Conservation (phyloP, 1,140 invertebrate genomes). For the Leptopilina boulardi region DNA sequence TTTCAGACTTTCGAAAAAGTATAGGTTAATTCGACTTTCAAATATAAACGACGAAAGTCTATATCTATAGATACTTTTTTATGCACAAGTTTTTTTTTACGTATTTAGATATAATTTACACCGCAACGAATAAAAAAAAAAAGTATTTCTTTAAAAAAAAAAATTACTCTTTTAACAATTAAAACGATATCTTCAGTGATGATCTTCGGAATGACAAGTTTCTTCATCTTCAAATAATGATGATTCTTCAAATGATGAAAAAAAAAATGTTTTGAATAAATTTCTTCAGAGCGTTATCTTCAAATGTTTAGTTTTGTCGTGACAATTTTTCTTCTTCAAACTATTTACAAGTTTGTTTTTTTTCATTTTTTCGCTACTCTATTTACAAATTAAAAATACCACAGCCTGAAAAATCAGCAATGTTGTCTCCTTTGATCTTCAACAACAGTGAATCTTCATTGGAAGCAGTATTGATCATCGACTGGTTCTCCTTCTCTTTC, state of each 20-base stretch:
- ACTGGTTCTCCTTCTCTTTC: conserved; percentile 64
- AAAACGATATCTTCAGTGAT: too few species aligned
- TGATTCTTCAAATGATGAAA: too few species aligned
- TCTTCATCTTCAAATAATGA: too few species aligned
- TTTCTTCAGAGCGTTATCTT: background rate
- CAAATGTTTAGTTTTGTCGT: background rate
- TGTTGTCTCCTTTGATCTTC: background rate
- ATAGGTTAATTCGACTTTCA: background rate
- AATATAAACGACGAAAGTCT: background rate
- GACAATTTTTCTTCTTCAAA: background rate
- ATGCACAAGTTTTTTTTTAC: conserved; percentile 1
- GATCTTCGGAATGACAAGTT: too few species aligned
- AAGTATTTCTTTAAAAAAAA: too few species aligned
- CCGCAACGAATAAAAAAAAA: background rate
- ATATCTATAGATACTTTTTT: conserved; percentile 3
- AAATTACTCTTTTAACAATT: too few species aligned
- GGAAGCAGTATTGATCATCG: conserved; percentile 65
- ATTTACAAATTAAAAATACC: conserved; percentile 54
- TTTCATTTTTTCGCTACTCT: conserved; percentile 36
- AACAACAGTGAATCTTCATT: background rate
- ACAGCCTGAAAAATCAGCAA: conserved; percentile 42
- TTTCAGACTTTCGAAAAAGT: conserved; percentile 29
- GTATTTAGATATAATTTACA: background rate
- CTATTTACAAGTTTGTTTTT: conserved; percentile 40
- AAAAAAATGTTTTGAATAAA: too few species aligned